Conservation (phyloP, 2,888 invertebrate genomes). For the Micoletzkya japonica region DNA sequence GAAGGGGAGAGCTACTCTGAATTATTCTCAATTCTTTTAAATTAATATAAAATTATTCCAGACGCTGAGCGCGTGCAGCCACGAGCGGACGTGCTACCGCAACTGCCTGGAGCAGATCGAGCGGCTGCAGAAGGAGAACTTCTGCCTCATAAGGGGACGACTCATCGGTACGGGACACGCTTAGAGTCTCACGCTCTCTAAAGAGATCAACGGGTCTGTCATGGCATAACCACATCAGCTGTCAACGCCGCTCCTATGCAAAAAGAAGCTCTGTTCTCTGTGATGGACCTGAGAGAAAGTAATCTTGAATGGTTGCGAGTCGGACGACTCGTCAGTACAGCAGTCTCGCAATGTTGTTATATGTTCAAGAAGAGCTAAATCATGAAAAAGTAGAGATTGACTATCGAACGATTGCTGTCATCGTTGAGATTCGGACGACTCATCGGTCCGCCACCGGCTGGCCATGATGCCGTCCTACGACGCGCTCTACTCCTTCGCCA, state of each 20-base stretch:
- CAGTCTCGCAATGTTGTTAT: too few relatives aligned
- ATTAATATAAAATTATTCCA: constrained; percentile 12
- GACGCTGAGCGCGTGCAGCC: constrained; percentile 43
- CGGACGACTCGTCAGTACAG: too few relatives aligned
- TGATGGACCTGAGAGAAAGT: too few relatives aligned
- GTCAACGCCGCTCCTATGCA: too few relatives aligned
- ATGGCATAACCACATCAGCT: too few relatives aligned
- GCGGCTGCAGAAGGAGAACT: constrained; percentile 57
- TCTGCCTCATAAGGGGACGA: constrained; percentile 45
- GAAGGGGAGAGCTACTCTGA: neutral
- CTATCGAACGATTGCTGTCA: too few relatives aligned
- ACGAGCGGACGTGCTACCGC: constrained; percentile 52
- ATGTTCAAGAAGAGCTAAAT: too few relatives aligned
- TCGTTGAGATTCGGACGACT: constrained; percentile 19
- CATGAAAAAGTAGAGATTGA: too few relatives aligned
- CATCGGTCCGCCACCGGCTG: constrained; percentile 31
- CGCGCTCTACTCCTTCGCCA: constrained; percentile 60
- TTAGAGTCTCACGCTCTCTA: too few relatives aligned
- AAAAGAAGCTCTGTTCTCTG: too few relatives aligned
- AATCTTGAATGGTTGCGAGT: too few relatives aligned
- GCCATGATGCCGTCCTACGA: constrained; percentile 60
- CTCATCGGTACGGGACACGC: constrained; percentile 5
- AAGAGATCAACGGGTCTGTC: too few relatives aligned
- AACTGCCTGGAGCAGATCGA: constrained; percentile 59
- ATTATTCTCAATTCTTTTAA: constrained; percentile 17